Evolutionary conservation across 2,888 invertebrate genomes (phyloP), one percentile per base, ranked within the genome.

Genomic region (Pinctada fucata): DNA sequence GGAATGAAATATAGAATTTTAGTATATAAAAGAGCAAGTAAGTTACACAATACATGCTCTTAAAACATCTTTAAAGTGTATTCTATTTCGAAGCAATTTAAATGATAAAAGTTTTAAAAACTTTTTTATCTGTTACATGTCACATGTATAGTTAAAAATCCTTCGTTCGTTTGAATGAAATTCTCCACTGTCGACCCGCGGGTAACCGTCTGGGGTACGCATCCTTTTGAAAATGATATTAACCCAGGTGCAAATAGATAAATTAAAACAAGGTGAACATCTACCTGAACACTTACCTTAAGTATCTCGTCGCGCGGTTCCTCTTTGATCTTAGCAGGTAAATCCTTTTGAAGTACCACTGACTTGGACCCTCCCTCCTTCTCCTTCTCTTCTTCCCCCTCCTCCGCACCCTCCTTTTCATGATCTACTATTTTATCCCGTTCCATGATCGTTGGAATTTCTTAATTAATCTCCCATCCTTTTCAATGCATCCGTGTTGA

Each of bases 251-350:
- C 58, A 58, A 58, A 58, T 58, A 58, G 58, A 58, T 58, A 58
- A 58, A 58, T 58, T 58, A 58, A 58, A 58, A 58, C 6, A 10
- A 10, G 8, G 13, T 10, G 58, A 58, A 10, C 6, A 6, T 10
- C 6, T 58, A 58, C 13, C 6, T 13, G 8, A 6, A 58, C 8
- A 10, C 75, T 47, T 75, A 70, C 75, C 71, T 72, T 79, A 47
- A 72, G 72, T 45, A 74, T 74, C 3, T 67, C 70, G 4, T 79
- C 79, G 63, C 70, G 70, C 67, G 79, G 79, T 67, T 79, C 79
- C 45, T 75, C 79, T 64, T 79, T 79, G 67, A 79, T 75, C 48
- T 75, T 47, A n/a, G 75, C 63, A n/a, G 63, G 51, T 70, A 16
- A 48, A 47, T 68, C 72, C 16, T 48, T 66, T 52, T 72, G 49